Evolutionary conservation across 1,140 invertebrate species (phyloP).

Genomic region (Caenorhabditis inopinata): DNA sequence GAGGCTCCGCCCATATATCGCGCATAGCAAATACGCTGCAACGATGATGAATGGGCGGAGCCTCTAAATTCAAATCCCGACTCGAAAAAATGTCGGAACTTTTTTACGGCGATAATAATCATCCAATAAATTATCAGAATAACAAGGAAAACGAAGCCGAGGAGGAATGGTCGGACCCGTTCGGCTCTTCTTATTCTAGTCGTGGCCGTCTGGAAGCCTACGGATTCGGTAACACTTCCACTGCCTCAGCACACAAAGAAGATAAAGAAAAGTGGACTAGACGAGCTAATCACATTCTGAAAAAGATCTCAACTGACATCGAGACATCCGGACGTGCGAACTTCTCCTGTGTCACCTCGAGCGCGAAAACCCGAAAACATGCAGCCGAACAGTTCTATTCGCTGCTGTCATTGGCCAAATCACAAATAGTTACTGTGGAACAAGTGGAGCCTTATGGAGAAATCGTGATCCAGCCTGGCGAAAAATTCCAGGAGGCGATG

Average conservation of each 20-base stretch:
- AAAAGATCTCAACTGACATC: neutral
- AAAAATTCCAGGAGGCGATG: neutral
- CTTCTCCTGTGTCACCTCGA: neutral
- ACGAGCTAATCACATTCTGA: neutral
- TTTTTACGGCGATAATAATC: too few relatives aligned
- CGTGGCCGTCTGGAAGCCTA: neutral
- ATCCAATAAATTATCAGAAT: neutral
- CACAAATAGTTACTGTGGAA: neutral
- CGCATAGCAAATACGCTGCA: too few relatives aligned
- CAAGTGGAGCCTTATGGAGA: constrained; percentile 3
- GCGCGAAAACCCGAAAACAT: neutral
- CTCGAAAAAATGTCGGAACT: too few relatives aligned
- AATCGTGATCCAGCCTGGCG: neutral
- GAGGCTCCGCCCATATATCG: too few relatives aligned
- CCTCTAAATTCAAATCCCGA: too few relatives aligned
- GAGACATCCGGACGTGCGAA: neutral
- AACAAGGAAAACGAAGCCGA: neutral
- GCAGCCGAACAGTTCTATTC: constrained; percentile 3
- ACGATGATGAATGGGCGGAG: too few relatives aligned
- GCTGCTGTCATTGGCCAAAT: neutral
- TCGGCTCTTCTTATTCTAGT: neutral
- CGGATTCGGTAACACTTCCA: neutral
- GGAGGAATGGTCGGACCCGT: neutral
- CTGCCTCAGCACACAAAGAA: neutral
- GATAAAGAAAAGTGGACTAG: neutral